phyloP scores from a whole-genome alignment of 1,140 invertebrate genomes.

The Solen grandis region DNA sequence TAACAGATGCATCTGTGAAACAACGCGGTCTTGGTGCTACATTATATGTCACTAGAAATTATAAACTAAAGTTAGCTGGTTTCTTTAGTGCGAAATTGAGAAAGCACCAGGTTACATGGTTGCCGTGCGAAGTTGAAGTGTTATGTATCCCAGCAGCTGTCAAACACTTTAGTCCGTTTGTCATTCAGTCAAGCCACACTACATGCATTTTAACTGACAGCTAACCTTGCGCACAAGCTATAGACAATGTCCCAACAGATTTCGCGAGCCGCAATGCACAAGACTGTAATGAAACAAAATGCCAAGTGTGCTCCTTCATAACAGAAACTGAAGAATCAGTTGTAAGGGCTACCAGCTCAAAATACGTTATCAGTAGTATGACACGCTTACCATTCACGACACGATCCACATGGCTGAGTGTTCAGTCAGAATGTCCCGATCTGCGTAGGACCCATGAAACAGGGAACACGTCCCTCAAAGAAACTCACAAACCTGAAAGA shows the following conservation, averaged over 20 bases:
- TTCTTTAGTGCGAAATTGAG: conserved; percentile 54
- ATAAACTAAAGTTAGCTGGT: conserved; percentile 35
- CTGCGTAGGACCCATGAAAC: conserved; percentile 39
- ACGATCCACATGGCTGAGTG: conserved; percentile 36
- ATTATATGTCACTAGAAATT: conserved; percentile 35
- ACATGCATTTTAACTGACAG: conserved; percentile 56
- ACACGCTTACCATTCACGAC: conserved; percentile 29
- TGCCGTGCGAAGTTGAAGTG: conserved; percentile 56
- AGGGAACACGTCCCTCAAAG: conserved; percentile 55
- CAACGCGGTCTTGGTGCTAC: conserved; percentile 47
- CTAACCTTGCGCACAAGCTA: conserved; percentile 51
- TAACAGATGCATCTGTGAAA: conserved; percentile 47
- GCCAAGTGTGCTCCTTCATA: conserved; percentile 52
- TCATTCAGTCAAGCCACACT: conserved; percentile 36
- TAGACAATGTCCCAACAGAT: conserved; percentile 39
- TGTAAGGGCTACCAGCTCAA: conserved; percentile 5
- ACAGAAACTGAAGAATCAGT: conserved; percentile 19
- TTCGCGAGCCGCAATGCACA: conserved; percentile 55
- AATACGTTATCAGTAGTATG: conserved; percentile 4
- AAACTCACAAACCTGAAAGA: conserved; percentile 51
- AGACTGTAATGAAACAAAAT: conserved; percentile 20
- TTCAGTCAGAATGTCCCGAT: conserved; percentile 51
- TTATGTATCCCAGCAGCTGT: conserved; percentile 5
- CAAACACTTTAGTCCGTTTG: conserved; percentile 61
- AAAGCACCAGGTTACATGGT: conserved; percentile 46